Conservation (phyloP, 2,113 vertebrate species). For the Phylloscopus trochilus region DNA sequence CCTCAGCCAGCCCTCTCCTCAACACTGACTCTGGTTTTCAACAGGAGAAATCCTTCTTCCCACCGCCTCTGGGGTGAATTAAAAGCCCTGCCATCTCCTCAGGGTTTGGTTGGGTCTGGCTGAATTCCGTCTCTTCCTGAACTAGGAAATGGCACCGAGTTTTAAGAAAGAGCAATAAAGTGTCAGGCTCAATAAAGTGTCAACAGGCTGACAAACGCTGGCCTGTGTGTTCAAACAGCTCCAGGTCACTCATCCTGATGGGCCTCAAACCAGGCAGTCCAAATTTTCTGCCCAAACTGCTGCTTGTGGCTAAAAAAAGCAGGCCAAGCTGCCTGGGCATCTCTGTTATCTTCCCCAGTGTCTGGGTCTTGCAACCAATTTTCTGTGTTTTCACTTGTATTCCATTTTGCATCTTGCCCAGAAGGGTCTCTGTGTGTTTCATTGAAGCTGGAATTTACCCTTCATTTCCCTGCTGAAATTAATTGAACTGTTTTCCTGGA, state of each 20-base stretch:
- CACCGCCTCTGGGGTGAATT: not conserved
- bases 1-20: not conserved
- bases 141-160: accelerated
- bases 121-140: not conserved
- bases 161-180: not conserved
- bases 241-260: not conserved
- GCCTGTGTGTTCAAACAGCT: not conserved
- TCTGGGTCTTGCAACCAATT: not conserved
- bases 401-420: not conserved
- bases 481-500: not conserved
- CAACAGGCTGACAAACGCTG: not conserved
- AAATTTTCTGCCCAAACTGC: not conserved
- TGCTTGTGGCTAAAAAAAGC: not conserved
- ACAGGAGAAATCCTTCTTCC: not conserved
- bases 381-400: not conserved
- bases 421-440: accelerated
- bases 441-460: not conserved
- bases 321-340: not conserved
- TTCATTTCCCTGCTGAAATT: not conserved
- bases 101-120: not conserved
- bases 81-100: not conserved
- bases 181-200: not conserved
- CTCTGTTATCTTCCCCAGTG: not conserved
- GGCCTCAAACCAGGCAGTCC: not conserved
- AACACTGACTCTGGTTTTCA: not conserved